A percentile compares a stretch with the other conserved stretches of the same genome.
Evolutionary conservation across 2,888 invertebrate species (phyloP).

Genomic region (Zeuzera pyrina): DNA sequence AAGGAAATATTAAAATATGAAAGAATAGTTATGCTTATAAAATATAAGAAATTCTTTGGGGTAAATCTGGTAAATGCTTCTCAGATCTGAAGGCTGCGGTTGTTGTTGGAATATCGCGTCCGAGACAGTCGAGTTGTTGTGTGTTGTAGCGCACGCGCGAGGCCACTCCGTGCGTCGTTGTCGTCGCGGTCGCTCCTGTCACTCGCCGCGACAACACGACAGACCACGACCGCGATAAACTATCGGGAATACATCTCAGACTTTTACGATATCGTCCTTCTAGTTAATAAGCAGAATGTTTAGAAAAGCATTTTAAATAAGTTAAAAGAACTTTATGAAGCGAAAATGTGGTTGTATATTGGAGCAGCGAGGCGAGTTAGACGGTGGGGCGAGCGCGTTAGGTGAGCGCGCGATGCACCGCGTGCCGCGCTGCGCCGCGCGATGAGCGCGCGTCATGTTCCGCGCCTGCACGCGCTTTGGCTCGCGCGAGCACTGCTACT

Average conservation of each 20-base stretch:
- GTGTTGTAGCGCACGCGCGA: slow-evolving; percentile 61
- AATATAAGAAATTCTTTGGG: too few relatives aligned
- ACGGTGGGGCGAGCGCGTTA: slow-evolving; percentile 30
- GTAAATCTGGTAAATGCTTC: too few relatives aligned
- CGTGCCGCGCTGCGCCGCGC: slow-evolving; percentile 43
- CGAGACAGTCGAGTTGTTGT: too few relatives aligned
- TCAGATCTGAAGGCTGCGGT: too few relatives aligned
- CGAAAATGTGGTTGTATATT: neutral
- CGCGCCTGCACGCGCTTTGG: slow-evolving; percentile 26
- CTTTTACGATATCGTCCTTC: too few relatives aligned
- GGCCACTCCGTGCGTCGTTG: slow-evolving; percentile 48
- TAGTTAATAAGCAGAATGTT: too few relatives aligned
- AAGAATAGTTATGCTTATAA: too few relatives aligned
- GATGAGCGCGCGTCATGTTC: slow-evolving; percentile 58
- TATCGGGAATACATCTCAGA: neutral
- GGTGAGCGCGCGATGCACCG: slow-evolving; percentile 52
- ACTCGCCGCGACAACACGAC: slow-evolving; percentile 19
- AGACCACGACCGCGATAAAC: slow-evolving; percentile 35
- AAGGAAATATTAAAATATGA: too few relatives aligned
- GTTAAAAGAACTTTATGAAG: too few relatives aligned
- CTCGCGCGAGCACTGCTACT: slow-evolving; percentile 31
- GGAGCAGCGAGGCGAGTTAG: neutral
- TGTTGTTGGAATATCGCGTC: too few relatives aligned
- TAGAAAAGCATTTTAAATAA: too few relatives aligned
- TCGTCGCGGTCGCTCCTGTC: slow-evolving; percentile 50